Evolutionary conservation across 1,140 invertebrate species (phyloP).

Genomic region (Drosophila orosa): DNA sequence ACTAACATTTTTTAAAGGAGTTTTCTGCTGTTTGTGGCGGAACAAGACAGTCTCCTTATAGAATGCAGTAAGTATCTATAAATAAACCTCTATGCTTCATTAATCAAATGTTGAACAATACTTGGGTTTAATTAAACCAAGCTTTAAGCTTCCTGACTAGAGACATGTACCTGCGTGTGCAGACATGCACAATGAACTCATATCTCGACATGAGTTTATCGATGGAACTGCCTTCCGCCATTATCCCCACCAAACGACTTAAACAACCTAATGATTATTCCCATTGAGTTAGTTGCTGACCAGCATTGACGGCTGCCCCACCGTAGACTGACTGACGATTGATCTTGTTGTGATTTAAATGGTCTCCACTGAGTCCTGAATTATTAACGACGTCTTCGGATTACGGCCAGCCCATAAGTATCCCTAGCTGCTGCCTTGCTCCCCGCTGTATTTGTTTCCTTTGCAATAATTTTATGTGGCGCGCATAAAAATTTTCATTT

Average conservation of each 20-base stretch:
- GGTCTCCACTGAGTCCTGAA: conserved; percentile 53
- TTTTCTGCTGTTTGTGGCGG: background rate
- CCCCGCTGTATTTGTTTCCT: conserved; percentile 11
- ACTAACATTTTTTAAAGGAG: background rate
- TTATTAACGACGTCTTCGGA: conserved; percentile 53
- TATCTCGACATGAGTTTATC: background rate
- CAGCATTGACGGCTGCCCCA: background rate
- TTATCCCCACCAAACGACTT: background rate
- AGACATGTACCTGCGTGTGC: no score
- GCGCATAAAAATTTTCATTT: conserved; percentile 61
- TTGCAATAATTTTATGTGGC: conserved; percentile 63
- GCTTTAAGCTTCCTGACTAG: background rate
- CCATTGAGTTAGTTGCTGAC: conserved; percentile 5
- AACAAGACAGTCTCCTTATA: background rate
- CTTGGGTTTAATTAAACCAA: background rate
- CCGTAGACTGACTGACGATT: conserved; percentile 40
- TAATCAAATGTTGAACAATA: background rate
- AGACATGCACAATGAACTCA: no score
- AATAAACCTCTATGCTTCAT: no score
- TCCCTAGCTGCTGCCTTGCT: background rate
- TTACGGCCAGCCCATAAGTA: conserved; percentile 19
- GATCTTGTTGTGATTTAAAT: conserved; percentile 69
- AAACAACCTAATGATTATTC: conserved; percentile 3
- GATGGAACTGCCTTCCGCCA: background rate
- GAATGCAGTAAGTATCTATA: background rate